Evolutionary conservation across 2,797 vertebrate species (phyloP), one percentile per base, ranked within the genome.

Genomic region (Esox masquinongy): DNA sequence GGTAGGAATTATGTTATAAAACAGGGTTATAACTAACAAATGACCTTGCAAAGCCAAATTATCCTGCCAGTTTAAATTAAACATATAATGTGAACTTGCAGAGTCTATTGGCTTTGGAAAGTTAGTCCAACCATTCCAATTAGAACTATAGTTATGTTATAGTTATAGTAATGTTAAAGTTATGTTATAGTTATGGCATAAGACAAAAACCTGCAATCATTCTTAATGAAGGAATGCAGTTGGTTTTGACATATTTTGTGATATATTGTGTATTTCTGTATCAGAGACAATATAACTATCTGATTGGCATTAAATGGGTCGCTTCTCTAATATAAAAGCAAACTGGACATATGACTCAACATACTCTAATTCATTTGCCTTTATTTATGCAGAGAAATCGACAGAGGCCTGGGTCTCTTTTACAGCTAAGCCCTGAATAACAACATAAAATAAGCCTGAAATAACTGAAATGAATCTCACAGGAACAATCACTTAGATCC

Each of bases 11-110:
- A n/a, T n/a, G n/a, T n/a, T n/a, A n/a, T n/a, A n/a, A n/a, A n/a
- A n/a, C n/a, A n/a, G 47, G 39, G 76, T 81, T 79, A 80, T 67
- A 74, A 81, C 72, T 76, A 82, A 80, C 81, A 80, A 78, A 87
- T 82, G 77, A 6, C 36, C 36, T 39, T 39, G 36, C 36, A 3
- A 3, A 3, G 36, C 36, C 36, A 39, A 39, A 39, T 39, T 3
- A 3, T 39, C 36, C 36, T 39, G 36, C 3, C 36, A 39, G 36
- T 39, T 3, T 39, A 39, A 39, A 39, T 39, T n/a, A n/a, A n/a
- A n/a, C n/a, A n/a, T n/a, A n/a, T n/a, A n/a, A n/a, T n/a, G n/a
- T n/a, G n/a, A 6, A 39, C 36, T 39, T 39, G 36, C n/a, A n/a
- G n/a, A n/a, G n/a, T 39, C 36, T 39, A 39, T 6, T 39, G 36